Evolutionary conservation across 2,113 vertebrate genomes (phyloP).

Genomic region (Spea multiplicata): DNA sequence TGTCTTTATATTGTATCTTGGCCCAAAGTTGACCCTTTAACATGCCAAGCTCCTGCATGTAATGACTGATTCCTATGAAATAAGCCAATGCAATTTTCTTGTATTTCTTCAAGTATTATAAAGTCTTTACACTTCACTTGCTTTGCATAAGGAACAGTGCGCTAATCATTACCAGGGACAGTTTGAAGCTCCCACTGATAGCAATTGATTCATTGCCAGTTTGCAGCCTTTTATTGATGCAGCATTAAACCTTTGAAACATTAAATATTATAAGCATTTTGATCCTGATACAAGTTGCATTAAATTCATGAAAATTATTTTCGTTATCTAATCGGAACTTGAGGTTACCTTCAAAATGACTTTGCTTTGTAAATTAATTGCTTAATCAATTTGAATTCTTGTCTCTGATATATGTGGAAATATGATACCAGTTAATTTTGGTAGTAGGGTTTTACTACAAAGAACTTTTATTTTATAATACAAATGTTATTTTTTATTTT

Average conservation of each 20-base stretch:
- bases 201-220: not conserved
- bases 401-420: constrained; percentile 8
- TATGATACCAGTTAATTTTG: not conserved
- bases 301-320: constrained; percentile 37
- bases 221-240: constrained; percentile 16
- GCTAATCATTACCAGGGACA: constrained; percentile 3
- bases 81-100: too few species aligned
- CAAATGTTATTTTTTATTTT: too few species aligned
- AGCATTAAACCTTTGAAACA: constrained; percentile 18
- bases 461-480: not conserved
- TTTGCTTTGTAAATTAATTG: constrained; percentile 44
- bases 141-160: not conserved
- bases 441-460: not conserved
- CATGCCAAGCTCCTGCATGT: too few species aligned
- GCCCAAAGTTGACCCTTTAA: too few species aligned
- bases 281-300: constrained; percentile 16
- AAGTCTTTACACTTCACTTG: not conserved
- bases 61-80: too few species aligned
- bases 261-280: constrained; percentile 9
- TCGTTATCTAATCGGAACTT: constrained; percentile 39
- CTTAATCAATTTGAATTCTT: constrained; percentile 19
- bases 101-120: too few species aligned
- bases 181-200: constrained; percentile 8
- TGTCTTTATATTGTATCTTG: too few species aligned
- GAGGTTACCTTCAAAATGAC: constrained; percentile 46